Evolutionary conservation across 2,888 invertebrate genomes (phyloP).

Genomic region (Cheilosia urbana): DNA sequence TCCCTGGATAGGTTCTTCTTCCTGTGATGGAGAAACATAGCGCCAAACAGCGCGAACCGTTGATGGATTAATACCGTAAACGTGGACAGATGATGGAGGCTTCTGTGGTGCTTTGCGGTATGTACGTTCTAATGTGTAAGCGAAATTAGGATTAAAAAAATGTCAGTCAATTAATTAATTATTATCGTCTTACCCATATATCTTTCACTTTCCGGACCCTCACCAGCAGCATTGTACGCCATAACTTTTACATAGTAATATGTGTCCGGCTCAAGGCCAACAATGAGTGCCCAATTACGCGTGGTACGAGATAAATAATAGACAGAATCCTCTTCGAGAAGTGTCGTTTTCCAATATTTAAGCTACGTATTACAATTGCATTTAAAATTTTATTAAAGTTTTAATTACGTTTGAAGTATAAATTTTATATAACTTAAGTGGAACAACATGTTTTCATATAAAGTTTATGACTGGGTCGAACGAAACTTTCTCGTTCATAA

Average conservation of each 20-base stretch:
- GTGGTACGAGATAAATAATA: constrained; percentile 94
- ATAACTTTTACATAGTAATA: constrained; percentile 97
- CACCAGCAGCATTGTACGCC: constrained; percentile 98
- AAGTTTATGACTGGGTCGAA: no score
- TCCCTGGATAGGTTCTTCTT: constrained; percentile 97
- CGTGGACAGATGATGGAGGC: constrained; percentile 96
- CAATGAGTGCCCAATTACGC: constrained; percentile 94
- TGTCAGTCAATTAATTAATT: not conserved
- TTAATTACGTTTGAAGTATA: no score
- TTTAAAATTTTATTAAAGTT: constrained; percentile 16
- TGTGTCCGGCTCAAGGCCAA: constrained; percentile 95
- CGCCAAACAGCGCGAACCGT: constrained; percentile 96
- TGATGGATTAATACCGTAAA: constrained; percentile 92
- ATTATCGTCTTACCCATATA: constrained; percentile 86
- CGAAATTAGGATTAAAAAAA: constrained; percentile 3
- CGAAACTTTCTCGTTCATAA: no score
- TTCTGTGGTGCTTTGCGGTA: constrained; percentile 96
- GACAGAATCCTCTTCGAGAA: constrained; percentile 90
- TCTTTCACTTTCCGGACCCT: constrained; percentile 97
- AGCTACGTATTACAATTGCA: constrained; percentile 84
- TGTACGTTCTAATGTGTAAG: constrained; percentile 88
- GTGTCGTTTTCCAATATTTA: constrained; percentile 94
- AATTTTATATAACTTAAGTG: no score
- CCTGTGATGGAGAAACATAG: constrained; percentile 94
- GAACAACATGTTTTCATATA: no score